Conservation (phyloP, 2,113 vertebrate genomes). For the Paramisgurnus dabryanus region DNA sequence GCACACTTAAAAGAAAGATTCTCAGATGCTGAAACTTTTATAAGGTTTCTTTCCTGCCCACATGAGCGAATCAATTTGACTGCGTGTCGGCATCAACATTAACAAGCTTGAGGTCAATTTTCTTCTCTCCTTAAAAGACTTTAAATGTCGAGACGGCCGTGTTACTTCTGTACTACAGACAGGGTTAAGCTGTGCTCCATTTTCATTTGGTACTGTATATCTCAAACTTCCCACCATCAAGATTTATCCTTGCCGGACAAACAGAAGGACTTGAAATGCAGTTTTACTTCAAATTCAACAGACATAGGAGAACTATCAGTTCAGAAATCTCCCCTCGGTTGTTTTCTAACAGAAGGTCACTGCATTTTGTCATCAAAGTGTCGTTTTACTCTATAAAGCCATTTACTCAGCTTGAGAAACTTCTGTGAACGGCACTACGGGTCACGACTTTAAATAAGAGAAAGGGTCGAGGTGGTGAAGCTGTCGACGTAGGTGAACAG, state of each 20-base stretch:
- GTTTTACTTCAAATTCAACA: too few species aligned
- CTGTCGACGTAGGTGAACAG: conserved; percentile 58
- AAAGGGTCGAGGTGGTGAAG: conserved; percentile 36
- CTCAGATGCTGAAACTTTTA: conserved; percentile 12
- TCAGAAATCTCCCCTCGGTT: neutral
- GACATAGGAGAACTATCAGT: neutral
- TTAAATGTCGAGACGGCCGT: neutral
- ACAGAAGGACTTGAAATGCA: too few species aligned
- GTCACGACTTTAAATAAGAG: conserved; percentile 12
- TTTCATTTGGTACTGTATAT: too few species aligned
- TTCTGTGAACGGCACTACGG: conserved; percentile 5
- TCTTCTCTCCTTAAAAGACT: neutral
- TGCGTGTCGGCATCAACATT: neutral
- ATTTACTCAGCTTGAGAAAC: conserved; percentile 6
- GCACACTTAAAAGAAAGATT: conserved; percentile 23
- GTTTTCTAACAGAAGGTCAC: neutral
- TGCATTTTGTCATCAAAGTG: conserved; percentile 5
- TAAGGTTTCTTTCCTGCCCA: neutral
- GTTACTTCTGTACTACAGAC: neutral
- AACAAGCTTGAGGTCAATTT: neutral
- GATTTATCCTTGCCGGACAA: too few species aligned
- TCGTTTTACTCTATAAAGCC: neutral
- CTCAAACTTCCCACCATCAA: too few species aligned
- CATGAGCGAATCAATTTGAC: neutral
- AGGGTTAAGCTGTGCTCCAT: too few species aligned